phyloP scores from a whole-genome alignment of 2,888 invertebrate species.

The Neoscelio sp. region DNA sequence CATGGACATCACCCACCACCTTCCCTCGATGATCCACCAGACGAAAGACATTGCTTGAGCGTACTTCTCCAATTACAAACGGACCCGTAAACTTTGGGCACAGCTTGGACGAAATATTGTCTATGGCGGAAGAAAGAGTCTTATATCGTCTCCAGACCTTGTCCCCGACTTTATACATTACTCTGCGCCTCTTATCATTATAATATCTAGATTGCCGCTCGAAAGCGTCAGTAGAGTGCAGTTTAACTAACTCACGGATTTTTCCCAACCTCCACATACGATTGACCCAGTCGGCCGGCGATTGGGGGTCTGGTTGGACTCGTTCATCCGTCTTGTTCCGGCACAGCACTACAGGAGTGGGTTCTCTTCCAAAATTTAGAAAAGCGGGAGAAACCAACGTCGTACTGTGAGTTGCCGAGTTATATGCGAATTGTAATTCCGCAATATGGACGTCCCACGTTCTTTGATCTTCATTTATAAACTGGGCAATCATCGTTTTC shows the following conservation, averaged over 20 bases:
- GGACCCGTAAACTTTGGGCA: neutral
- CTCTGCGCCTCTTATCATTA: neutral
- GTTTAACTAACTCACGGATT: neutral
- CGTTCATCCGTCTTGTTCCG: neutral
- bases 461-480: conserved; percentile 64
- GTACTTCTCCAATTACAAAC: neutral
- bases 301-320: neutral
- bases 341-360: neutral
- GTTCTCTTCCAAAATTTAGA: conserved; percentile 58
- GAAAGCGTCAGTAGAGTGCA: no score
- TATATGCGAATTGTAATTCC: conserved; percentile 65
- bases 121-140: neutral
- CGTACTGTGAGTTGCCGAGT: conserved; percentile 62
- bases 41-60: neutral
- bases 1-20: neutral
- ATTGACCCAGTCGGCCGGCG: neutral
- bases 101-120: neutral
- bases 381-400: conserved; percentile 62
- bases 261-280: no score
- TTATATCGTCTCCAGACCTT: neutral
- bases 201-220: neutral
- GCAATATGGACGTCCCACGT: conserved; percentile 68
- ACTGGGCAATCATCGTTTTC: conserved; percentile 72
- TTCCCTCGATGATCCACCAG: neutral
- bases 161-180: neutral